phyloP scores from a whole-genome alignment of 2,113 vertebrate species.

The Sisor rabdophorus region DNA sequence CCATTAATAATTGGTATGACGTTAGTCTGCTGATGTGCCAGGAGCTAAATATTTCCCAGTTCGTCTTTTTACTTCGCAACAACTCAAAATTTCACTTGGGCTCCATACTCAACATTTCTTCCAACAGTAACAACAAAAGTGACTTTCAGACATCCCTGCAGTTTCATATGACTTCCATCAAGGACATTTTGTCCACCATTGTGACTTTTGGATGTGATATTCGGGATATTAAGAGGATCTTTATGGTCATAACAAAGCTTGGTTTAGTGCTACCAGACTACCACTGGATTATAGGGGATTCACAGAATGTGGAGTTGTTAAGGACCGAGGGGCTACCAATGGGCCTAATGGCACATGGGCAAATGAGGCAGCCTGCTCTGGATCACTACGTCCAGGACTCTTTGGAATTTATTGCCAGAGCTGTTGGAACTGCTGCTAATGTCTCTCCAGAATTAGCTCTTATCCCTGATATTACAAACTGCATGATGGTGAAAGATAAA shows the following conservation, averaged over 20 bases:
- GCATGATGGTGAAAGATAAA: slow-evolving; percentile 78
- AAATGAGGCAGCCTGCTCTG: slow-evolving; percentile 79
- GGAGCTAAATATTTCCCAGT: slow-evolving; percentile 87
- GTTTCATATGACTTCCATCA: slow-evolving; percentile 75
- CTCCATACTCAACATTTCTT: slow-evolving; percentile 83
- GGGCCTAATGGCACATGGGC: slow-evolving; percentile 88
- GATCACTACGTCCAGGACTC: slow-evolving; percentile 92
- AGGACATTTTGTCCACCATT: slow-evolving; percentile 76
- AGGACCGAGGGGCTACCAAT: slow-evolving; percentile 87
- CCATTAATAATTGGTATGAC: slow-evolving; percentile 96
- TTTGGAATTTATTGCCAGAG: slow-evolving; percentile 85
- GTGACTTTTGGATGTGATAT: slow-evolving; percentile 93
- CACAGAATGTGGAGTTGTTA: slow-evolving; percentile 89
- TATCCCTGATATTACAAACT: slow-evolving; percentile 90
- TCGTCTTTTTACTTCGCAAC: slow-evolving; percentile 82
- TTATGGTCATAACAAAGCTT: slow-evolving; percentile 74
- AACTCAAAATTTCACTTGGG: slow-evolving; percentile 87
- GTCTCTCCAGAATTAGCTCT: slow-evolving; percentile 84
- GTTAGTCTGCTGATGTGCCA: slow-evolving; percentile 91
- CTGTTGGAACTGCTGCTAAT: slow-evolving; percentile 83
- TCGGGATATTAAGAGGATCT: slow-evolving; percentile 77
- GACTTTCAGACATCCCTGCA: slow-evolving; percentile 79
- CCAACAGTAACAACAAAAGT: slow-evolving; percentile 68
- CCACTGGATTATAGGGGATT: slow-evolving; percentile 93
- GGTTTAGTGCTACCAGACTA: slow-evolving; percentile 75